Evolutionary conservation across 2,888 invertebrate genomes (phyloP), one percentile per base, ranked within the genome.

Genomic region (Andrena trimmerana): DNA sequence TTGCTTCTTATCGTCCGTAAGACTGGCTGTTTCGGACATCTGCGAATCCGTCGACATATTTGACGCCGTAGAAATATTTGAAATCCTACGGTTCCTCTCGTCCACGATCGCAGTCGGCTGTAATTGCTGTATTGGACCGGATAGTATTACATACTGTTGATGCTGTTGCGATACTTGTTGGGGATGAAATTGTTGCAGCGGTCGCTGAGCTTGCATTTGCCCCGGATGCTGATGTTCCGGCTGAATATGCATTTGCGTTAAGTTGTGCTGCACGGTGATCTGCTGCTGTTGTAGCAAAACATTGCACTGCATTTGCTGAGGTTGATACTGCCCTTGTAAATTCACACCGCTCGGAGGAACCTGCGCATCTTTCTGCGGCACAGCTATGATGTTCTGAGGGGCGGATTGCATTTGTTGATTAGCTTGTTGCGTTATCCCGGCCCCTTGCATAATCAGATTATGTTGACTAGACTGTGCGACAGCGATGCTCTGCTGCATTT

Each of bases 31-130:
- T 66, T 92, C 92, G 0, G 90, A 90, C 6, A 91, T 72, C 48
- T 92, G 93, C 0, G 93, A 94, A 75, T 93, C 93, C 8, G 88
- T 89, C 0, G 93, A 93, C 10, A 93, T 78, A 36, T 91, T 93
- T 2, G 93, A 92, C 0, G 89, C 83, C 0, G 90, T 89, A 3
- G 93, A 92, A 69, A 93, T 92, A 78, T 91, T 93, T 0, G 94
- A 92, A 24, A 92, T 89, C n/a, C 93, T 91, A 31, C 94, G 92
- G 78, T 92, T 93, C 48, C 93, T 90, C 27, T 94, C 93, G n/a
- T 94, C 94, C 0, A 86, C 72, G 57, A 78, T 88, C 2, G 87
- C 42, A 16, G 78, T 67, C 50, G 91, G 88, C 52, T 92, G 92
- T 33, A 93, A 66, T 24, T 90, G 88, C 57, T 87, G 82, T 31